Evolutionary conservation across 2,888 invertebrate genomes (phyloP).

Genomic region (Hirudinaria manillensis): DNA sequence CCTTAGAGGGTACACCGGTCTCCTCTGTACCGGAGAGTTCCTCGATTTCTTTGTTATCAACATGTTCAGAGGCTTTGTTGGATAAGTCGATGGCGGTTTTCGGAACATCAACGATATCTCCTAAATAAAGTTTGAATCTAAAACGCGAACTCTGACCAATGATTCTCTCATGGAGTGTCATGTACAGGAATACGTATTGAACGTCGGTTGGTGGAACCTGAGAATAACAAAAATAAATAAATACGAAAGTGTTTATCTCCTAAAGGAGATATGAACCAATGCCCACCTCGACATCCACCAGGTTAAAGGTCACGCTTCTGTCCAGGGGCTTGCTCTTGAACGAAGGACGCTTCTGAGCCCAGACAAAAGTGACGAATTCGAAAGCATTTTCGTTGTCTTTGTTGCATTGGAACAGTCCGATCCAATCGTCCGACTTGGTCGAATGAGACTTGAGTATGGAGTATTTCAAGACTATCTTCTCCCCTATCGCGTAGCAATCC

Average conservation of each 20-base stretch:
- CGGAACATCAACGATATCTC: not conserved
- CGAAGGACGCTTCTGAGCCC: constrained; percentile 24
- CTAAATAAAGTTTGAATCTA: constrained; percentile 12
- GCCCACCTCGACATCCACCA: constrained; percentile 17
- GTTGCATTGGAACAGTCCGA: constrained; percentile 22
- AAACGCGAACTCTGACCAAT: constrained; percentile 23
- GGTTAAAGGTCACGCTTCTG: constrained; percentile 17
- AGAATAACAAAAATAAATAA: not conserved
- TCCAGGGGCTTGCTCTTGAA: constrained; percentile 1
- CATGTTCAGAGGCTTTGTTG: not conserved
- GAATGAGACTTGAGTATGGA: constrained; percentile 5
- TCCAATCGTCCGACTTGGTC: constrained; percentile 24
- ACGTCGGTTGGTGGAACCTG: constrained; percentile 18
- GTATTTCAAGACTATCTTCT: constrained; percentile 18
- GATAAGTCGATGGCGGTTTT: not conserved
- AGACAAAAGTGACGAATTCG: constrained; percentile 20
- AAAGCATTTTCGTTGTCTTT: constrained; percentile 20
- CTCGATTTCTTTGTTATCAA: not conserved
- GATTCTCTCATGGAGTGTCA: constrained; percentile 25
- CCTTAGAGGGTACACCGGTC: not conserved
- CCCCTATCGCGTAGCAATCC: not conserved
- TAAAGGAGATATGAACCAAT: not conserved
- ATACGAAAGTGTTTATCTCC: too few species aligned
- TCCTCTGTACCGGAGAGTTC: too few species aligned
- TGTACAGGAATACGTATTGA: constrained; percentile 21